Conservation (phyloP, 2,797 vertebrate genomes). For the Tragelaphus eurycerus region DNA sequence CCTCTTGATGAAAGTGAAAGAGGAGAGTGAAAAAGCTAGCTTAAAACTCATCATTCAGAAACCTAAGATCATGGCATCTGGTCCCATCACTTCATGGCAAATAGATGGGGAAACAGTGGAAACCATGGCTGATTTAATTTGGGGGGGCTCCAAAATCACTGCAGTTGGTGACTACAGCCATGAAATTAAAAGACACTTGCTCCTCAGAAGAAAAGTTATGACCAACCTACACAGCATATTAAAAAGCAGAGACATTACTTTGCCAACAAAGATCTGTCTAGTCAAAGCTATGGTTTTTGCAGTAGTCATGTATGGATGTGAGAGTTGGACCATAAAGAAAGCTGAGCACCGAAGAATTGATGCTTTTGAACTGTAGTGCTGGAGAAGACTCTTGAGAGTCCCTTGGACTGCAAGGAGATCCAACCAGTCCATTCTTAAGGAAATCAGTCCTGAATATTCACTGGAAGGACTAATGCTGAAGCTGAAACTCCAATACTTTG, state of each 20-base stretch:
- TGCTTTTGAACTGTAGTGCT: background rate
- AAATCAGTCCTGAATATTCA: background rate
- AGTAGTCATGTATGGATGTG: background rate
- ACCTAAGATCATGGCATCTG: background rate
- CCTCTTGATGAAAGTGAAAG: background rate
- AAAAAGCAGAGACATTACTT: background rate
- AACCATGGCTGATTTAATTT: background rate
- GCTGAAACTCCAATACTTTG: background rate
- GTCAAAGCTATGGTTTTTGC: background rate
- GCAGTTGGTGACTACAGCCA: background rate
- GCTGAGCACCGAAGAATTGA: fast-evolving
- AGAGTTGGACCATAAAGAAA: background rate
- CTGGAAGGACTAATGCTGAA: background rate
- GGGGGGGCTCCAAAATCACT: background rate
- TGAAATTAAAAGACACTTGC: background rate
- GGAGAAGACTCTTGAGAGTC: background rate
- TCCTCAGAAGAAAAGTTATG: background rate
- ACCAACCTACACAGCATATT: background rate
- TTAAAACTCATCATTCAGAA: background rate
- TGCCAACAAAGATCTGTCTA: background rate
- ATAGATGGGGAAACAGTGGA: background rate
- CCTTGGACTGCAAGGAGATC: background rate
- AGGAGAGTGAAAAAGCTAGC: background rate
- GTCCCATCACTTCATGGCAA: background rate
- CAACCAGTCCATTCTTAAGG: background rate